Evolutionary conservation across 92 coral and sea anemone species (phyloP), one percentile per base, ranked within the genome.

Genomic region (Parazoanthus swiftii): DNA sequence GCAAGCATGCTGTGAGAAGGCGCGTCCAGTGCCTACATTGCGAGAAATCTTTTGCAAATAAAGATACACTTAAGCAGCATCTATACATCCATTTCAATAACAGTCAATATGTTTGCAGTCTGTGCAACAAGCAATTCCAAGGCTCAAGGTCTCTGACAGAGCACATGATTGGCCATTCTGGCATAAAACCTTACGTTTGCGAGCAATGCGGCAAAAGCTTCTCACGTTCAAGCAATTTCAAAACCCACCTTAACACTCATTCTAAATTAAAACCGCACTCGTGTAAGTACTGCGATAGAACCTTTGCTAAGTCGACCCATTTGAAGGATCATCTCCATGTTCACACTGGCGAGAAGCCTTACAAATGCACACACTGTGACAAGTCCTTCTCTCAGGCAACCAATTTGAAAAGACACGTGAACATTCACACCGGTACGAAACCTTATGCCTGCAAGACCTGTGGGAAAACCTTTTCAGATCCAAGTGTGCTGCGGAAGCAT

Each of bases 181-280:
- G 71, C 44, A 59, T 80, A 20, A 80, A 80, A 7, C 85, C 85
- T 5, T 80, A 80, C 18, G 72, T 35, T 21, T 80, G 85, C 36
- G 71, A 80, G 8, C 59, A 80, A 23, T 80, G 85, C 51, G 85
- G 85, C 20, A 80, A 80, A 50, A 80, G 85, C 50, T 80, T 80
- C 37, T 35, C 85, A 6, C 44, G 35, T 2, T 58, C 70, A 56
- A 1, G 29, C 25, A 56, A 80, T 18, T 80, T 80, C 14, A 80
- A 80, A 68, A 18, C 13, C 14, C 85, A 80, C 72, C 38, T 80
- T 11, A 35, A 80, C 1, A 58, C 26, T 4, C 85, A 58, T 80
- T 33, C 48, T 29, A 21, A 36, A 10, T 26, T 80, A 44, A 80
- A 80, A 13, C 85, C 71, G 21, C 26, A 56, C 15, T 18, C 48